These are phyloP conservation scores for Danio rerio DNA, from an alignment of 2,113 vertebrate genomes.

Conservation along the genomic window DNA sequence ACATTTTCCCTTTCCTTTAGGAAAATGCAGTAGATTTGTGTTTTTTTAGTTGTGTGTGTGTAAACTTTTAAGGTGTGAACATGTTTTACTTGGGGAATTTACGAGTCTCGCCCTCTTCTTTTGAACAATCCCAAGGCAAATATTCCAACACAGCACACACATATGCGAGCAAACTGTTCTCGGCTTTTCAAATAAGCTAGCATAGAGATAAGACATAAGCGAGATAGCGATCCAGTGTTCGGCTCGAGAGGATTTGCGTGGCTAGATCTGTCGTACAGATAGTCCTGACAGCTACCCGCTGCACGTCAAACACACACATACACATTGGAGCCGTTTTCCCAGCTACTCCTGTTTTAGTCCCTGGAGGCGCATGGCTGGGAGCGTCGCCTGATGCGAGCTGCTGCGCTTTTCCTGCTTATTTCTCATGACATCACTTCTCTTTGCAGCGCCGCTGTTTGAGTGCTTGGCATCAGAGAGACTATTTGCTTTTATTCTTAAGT, in stretches of 20 bases:
- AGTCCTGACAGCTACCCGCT: slow-evolving; percentile 45
- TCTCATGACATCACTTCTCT: slow-evolving; percentile 43
- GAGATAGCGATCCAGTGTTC: slow-evolving; percentile 42
- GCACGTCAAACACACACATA: slow-evolving; percentile 49
- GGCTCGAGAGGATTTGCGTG: slow-evolving; percentile 47
- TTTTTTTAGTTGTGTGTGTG: slow-evolving; percentile 13
- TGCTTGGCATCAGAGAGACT: slow-evolving; percentile 27
- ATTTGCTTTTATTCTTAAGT: slow-evolving; percentile 17
- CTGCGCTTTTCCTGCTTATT: slow-evolving; percentile 43
- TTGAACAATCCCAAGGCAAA: slow-evolving; percentile 27
- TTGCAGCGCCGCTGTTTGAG: not conserved
- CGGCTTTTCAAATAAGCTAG: slow-evolving; percentile 43
- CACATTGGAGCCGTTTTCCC: slow-evolving; percentile 35
- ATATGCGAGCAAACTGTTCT: slow-evolving; percentile 19
- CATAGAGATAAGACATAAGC: slow-evolving; percentile 30
- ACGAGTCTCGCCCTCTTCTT: slow-evolving; percentile 26
- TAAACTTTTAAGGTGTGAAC: slow-evolving; percentile 34
- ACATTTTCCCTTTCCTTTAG: not conserved
- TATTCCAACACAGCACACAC: slow-evolving; percentile 39
- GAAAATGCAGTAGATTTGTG: not conserved
- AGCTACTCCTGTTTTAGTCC: slow-evolving; percentile 31
- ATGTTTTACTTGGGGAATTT: slow-evolving; percentile 14
- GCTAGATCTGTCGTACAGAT: slow-evolving; percentile 54
- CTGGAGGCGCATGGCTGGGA: slow-evolving; percentile 21
- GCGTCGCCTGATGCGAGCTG: slow-evolving; percentile 31